A percentile compares a stretch with the other conserved stretches of the same genome.
phyloP scores from a whole-genome alignment of 2,113 vertebrate genomes.

The Xiphias gladius region DNA sequence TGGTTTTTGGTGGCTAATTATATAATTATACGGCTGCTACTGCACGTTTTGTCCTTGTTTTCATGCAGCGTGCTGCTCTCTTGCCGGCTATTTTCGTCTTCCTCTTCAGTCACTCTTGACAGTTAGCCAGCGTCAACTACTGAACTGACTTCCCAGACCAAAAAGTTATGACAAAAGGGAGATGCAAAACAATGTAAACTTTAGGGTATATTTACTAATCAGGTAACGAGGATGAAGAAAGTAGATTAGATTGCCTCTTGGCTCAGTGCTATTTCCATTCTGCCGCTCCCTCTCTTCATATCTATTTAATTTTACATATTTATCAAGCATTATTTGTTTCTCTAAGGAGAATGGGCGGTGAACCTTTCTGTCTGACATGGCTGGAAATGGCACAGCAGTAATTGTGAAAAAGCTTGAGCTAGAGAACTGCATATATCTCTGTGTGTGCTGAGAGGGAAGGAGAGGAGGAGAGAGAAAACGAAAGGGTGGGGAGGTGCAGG shows the following conservation, averaged over 20 bases:
- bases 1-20: slow-evolving; percentile 77
- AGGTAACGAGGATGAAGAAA: slow-evolving; percentile 47
- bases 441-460: slow-evolving; percentile 50
- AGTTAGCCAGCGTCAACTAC: slow-evolving; percentile 58
- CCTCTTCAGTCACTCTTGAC: slow-evolving; percentile 76
- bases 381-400: slow-evolving; percentile 80
- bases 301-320: slow-evolving; percentile 69
- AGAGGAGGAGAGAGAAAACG: slow-evolving; percentile 71
- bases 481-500: slow-evolving; percentile 73
- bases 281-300: slow-evolving; percentile 55
- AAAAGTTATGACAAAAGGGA: slow-evolving; percentile 30
- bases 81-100: slow-evolving; percentile 70
- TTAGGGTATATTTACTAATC: slow-evolving; percentile 48
- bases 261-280: slow-evolving; percentile 51
- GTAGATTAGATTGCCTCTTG: slow-evolving; percentile 63
- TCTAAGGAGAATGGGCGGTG: slow-evolving; percentile 65
- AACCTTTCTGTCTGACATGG: slow-evolving; percentile 76
- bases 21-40: slow-evolving; percentile 57
- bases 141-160: slow-evolving; percentile 35
- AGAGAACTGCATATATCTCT: slow-evolving; percentile 62
- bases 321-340: slow-evolving; percentile 73
- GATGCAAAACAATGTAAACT: slow-evolving; percentile 28
- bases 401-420: slow-evolving; percentile 77
- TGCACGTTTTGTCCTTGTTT: slow-evolving; percentile 67
- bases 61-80: slow-evolving; percentile 50